These are phyloP conservation scores for Drosophila prostipennis DNA, from an alignment of 2,888 invertebrate species.

Conservation along the genomic window DNA sequence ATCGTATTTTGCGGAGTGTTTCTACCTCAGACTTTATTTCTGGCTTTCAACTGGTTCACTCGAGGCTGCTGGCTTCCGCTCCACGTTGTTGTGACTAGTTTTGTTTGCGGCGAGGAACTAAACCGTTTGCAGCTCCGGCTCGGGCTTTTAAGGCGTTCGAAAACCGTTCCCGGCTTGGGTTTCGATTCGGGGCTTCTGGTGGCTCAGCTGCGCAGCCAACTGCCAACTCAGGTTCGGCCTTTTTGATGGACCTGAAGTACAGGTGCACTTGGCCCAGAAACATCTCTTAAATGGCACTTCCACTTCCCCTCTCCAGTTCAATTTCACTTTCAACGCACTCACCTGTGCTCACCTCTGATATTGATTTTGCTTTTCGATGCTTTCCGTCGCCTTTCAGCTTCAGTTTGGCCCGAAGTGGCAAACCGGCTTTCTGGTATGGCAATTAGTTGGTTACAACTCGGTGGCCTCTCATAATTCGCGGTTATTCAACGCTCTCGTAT, in stretches of 20 bases:
- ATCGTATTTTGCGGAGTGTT: constrained; percentile 3
- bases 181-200: constrained; percentile 15
- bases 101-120: constrained; percentile 83
- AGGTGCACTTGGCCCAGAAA: constrained; percentile 68
- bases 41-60: constrained; percentile 44
- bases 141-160: constrained; percentile 72
- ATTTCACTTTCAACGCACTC: constrained; percentile 69
- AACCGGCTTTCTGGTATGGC: constrained; percentile 64
- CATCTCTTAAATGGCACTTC: constrained; percentile 59
- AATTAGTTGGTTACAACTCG: constrained; percentile 52
- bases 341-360: constrained; percentile 50
- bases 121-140: constrained; percentile 76
- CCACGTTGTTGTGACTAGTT: constrained; percentile 78
- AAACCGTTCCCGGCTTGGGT: constrained; percentile 34
- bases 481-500: constrained; percentile 40
- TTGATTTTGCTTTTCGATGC: constrained; percentile 61
- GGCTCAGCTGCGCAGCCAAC: constrained; percentile 55
- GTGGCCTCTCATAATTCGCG: constrained; percentile 42
- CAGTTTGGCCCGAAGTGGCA: constrained; percentile 29
- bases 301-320: constrained; percentile 51
- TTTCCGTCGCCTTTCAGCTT: constrained; percentile 20
- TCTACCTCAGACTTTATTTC: constrained; percentile 19
- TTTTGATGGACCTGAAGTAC: constrained; percentile 46
- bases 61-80: constrained; percentile 52
- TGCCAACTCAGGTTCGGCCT: constrained; percentile 35